Base-by-base conservation (phyloP, 2,888 invertebrate species). In the Stenoptilia bipunctidactyla region DNA sequence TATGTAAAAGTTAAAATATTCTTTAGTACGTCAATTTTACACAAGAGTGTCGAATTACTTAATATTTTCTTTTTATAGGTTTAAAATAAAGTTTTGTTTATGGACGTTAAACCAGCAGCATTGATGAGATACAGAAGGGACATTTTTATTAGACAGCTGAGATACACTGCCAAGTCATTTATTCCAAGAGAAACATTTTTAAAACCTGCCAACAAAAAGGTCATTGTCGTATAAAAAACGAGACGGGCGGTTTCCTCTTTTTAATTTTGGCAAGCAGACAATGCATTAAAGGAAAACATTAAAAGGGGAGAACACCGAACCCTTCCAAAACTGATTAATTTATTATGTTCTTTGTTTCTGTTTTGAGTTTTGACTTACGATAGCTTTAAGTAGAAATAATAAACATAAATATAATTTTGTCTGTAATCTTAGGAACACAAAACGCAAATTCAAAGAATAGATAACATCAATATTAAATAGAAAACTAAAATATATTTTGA, bases 261-360 rank as follows among this genome's bases (percentile, higher is more conserved):
- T 80, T 79, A 77, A 80, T 77, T 80, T 76, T 67, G 68, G 63
- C 74, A 65, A 68, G 58, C 75, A 77, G 77, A 79, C 77, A 77
- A 74, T 75, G 74, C 74, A 76, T 66, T 66, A 63, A 71, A 76
- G 74, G 73, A 75, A 77, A 80, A 75, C 76, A 76, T 73, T 67
- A 67, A 67, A 73, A 73, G 77, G 76, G 76, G 68, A 62, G 58
- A 54, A 53, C 61, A 59, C 72, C 74, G 58, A 54, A 53, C 61
- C 60, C 72, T 75, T 73, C 62, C 56, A 53, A 61, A 58, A 62
- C 75, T 79, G 82, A 83, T 80, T 80, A 80, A 83, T 83, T 80
- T 80, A 80, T 82, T 75, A 79, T 69, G 68, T 69, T 69, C 74
- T 74, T 75, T 77, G 76, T 80, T 76, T 74, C 68, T 69, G 65